phyloP scores from a whole-genome alignment of 2,797 vertebrate species.

The Syngnathus acus region DNA sequence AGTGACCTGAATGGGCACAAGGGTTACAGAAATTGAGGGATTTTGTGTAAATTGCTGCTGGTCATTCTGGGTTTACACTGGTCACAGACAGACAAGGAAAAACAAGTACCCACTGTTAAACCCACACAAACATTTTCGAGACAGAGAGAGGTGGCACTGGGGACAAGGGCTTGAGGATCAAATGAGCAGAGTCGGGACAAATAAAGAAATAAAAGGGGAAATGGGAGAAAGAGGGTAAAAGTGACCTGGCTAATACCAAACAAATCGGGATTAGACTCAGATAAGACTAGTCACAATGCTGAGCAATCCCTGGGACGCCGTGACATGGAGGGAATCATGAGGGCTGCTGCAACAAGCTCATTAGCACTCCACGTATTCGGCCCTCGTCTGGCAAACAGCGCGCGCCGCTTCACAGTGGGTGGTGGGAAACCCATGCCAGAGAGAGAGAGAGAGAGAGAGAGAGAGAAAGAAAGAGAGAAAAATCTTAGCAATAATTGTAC shows the following conservation, averaged over 20 bases:
- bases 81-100: not conserved
- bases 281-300: conserved; percentile 68
- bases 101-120: not conserved
- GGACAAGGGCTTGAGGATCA: conserved; percentile 11
- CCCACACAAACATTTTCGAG: not conserved
- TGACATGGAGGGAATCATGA: conserved; percentile 46
- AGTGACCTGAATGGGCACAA: not conserved
- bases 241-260: conserved; percentile 50
- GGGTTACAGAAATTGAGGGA: not conserved
- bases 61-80: not conserved
- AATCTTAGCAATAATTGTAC: conserved; percentile 34
- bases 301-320: conserved; percentile 56
- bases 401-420: conserved; percentile 50
- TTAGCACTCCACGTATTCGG: conserved; percentile 56
- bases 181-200: conserved; percentile 21
- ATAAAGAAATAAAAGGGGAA: conserved; percentile 31
- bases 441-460: conserved; percentile 25
- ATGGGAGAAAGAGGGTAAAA: conserved; percentile 21
- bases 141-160: not conserved
- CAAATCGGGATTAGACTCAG: conserved; percentile 62
- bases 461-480: conserved; percentile 34
- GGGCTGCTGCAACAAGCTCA: conserved; percentile 49
- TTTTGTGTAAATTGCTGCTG: not conserved
- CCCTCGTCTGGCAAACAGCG: conserved; percentile 60
- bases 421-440: conserved; percentile 44